Conservation (phyloP, 2,888 invertebrate species). For the Agonopterix subpropinquella region DNA sequence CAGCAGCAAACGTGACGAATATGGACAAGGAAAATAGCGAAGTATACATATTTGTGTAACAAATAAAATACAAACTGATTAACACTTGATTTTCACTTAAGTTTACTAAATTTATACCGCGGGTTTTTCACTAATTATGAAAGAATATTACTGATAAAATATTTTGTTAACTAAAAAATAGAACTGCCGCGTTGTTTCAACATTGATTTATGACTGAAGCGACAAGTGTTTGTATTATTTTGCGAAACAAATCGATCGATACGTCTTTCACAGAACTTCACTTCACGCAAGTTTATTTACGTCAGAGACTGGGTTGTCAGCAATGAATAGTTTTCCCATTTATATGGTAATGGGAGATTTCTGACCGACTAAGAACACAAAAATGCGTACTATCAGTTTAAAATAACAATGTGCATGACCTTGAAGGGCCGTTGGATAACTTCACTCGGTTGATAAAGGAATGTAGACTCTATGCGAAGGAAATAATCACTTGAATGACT, state of each 20-base stretch:
- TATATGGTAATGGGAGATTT: too few species aligned
- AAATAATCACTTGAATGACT: too few species aligned
- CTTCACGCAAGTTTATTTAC: constrained; percentile 27
- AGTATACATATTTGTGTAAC: background rate
- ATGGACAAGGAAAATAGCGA: constrained; percentile 13
- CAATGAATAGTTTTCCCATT: background rate
- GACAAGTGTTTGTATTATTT: constrained; percentile 43
- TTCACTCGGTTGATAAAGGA: too few species aligned
- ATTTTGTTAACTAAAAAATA: background rate
- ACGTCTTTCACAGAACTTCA: constrained; percentile 12
- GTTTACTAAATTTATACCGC: background rate
- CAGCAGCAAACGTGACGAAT: constrained; percentile 26
- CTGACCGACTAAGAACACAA: too few species aligned
- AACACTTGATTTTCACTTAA: background rate
- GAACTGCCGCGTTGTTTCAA: constrained; percentile 14
- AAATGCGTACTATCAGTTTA: too few species aligned
- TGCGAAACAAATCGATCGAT: constrained; percentile 43
- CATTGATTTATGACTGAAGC: constrained; percentile 24
- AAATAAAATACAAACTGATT: background rate
- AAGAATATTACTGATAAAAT: background rate
- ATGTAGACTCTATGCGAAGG: too few species aligned
- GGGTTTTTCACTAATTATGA: background rate
- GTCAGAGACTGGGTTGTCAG: constrained; percentile 40
- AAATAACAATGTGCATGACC: too few species aligned
- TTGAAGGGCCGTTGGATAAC: too few species aligned